These are phyloP conservation scores for Ammodytes dubius DNA, from an alignment of 2,113 vertebrate species.

Conservation along the genomic window DNA sequence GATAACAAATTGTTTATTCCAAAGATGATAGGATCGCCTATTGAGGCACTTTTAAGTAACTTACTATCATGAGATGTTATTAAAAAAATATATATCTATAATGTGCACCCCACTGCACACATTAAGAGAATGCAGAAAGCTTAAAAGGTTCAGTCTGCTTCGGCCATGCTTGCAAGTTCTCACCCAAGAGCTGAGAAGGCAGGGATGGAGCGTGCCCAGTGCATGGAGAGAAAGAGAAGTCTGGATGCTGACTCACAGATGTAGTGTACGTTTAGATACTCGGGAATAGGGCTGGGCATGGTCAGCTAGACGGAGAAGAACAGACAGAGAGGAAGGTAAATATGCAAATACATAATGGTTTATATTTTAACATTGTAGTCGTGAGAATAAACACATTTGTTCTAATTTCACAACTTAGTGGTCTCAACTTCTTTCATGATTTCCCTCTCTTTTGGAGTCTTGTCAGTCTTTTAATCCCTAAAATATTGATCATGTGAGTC, in stretches of 20 bases:
- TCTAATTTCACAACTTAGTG: not conserved
- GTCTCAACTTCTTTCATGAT: not conserved
- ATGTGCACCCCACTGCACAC: too few relatives aligned
- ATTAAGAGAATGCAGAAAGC: too few relatives aligned
- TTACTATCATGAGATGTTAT: too few relatives aligned
- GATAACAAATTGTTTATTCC: too few relatives aligned
- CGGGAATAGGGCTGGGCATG: slow-evolving; percentile 98
- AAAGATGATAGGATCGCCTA: too few relatives aligned
- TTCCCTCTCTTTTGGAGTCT: not conserved
- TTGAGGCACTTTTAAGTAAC: too few relatives aligned
- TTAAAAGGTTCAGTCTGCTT: not conserved
- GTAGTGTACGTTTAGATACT: slow-evolving; percentile 99
- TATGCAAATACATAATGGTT: not conserved
- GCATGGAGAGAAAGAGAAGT: slow-evolving; percentile 99
- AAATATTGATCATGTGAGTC: not conserved
- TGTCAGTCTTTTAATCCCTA: not conserved
- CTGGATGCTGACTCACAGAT: slow-evolving; percentile 99
- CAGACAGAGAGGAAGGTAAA: slow-evolving; percentile 21
- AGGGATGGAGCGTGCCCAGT: slow-evolving; percentile 98
- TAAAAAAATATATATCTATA: too few relatives aligned
- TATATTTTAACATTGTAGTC: not conserved
- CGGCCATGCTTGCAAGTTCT: slow-evolving; percentile 59
- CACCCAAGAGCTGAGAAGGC: slow-evolving; percentile 98
- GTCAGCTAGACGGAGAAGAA: slow-evolving; percentile 87
- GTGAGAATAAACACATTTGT: not conserved